Conservation (phyloP, 2,797 vertebrate genomes). For the Enoplosus armatus region DNA sequence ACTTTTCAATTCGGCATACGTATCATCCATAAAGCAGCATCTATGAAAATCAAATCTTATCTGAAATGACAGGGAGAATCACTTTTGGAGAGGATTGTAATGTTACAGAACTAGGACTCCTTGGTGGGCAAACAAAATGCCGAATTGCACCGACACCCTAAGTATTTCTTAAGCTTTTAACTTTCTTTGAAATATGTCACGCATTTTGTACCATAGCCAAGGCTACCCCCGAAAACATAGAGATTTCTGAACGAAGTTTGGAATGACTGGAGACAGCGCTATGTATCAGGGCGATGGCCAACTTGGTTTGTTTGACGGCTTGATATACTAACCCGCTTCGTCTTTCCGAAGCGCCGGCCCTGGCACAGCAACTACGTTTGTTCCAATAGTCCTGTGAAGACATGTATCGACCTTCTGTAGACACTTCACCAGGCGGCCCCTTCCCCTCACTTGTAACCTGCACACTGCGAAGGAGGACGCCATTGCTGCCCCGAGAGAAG, state of each 20-base stretch:
- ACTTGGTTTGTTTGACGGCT: background rate
- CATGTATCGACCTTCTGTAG: slow-evolving; percentile 46
- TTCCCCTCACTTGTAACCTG: slow-evolving; percentile 73
- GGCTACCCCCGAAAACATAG: background rate
- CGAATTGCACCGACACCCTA: background rate
- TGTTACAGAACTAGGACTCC: background rate
- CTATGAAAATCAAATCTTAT: background rate
- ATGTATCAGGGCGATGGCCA: slow-evolving; percentile 1
- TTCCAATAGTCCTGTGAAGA: slow-evolving; percentile 49
- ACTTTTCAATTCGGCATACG: background rate
- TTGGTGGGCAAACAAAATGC: background rate
- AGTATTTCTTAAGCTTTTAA: rapidly evolving
- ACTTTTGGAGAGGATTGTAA: background rate
- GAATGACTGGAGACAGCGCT: too few relatives aligned
- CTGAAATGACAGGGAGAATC: background rate
- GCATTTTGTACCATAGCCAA: rapidly evolving
- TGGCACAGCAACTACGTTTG: slow-evolving; percentile 42
- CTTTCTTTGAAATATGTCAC: rapidly evolving
- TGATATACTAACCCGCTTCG: slow-evolving; percentile 57
- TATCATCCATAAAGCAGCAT: background rate
- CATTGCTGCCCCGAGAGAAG: slow-evolving; percentile 65
- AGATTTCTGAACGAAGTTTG: background rate
- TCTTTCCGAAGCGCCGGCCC: slow-evolving; percentile 36
- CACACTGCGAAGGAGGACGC: slow-evolving; percentile 78
- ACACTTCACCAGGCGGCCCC: slow-evolving; percentile 40